Conservation (phyloP, 2,888 invertebrate species). For the Zele albiditarsus region DNA sequence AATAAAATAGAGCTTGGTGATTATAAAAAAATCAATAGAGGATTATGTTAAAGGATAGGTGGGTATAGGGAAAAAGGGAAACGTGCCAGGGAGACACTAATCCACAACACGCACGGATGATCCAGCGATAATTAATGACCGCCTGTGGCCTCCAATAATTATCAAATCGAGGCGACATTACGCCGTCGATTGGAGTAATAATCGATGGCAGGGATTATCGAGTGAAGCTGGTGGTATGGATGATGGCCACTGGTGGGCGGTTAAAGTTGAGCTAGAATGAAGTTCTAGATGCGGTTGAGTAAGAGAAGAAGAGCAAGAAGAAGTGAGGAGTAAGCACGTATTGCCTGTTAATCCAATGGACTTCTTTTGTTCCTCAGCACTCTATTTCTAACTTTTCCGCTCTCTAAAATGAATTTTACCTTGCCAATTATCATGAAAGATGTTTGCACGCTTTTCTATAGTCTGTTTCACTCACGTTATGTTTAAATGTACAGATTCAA, state of each 20-base stretch:
- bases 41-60: constrained; percentile 7
- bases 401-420: neutral
- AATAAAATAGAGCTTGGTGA: neutral
- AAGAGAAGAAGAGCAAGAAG: neutral
- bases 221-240: neutral
- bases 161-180: constrained; percentile 22
- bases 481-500: too few species aligned
- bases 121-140: constrained; percentile 30
- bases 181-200: constrained; percentile 22
- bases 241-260: neutral
- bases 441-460: neutral
- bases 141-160: constrained; percentile 33
- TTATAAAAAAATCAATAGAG: constrained; percentile 22
- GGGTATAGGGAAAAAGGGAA: neutral
- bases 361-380: constrained; percentile 10
- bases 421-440: neutral
- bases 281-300: neutral
- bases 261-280: neutral
- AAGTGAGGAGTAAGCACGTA: neutral
- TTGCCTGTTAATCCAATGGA: constrained; percentile 33
- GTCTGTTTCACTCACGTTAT: neutral
- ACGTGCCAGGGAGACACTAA: constrained; percentile 25
- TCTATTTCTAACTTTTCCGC: neutral
- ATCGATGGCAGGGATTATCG: constrained; percentile 16
- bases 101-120: constrained; percentile 28